phyloP scores from a whole-genome alignment of 2,113 vertebrate genomes.

The Chaenogobius annularis region DNA sequence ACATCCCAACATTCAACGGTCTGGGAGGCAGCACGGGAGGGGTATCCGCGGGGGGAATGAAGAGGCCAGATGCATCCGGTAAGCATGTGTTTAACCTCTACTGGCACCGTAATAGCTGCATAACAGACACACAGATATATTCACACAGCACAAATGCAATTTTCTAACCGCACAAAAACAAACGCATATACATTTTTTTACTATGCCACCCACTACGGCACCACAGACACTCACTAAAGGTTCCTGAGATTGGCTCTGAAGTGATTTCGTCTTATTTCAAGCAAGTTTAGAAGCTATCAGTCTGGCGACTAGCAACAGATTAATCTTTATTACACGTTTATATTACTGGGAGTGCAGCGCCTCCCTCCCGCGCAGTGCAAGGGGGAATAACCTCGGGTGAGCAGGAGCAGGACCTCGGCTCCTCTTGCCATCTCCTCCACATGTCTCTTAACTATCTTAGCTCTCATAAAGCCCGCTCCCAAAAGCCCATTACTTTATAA shows the following conservation, averaged over 20 bases:
- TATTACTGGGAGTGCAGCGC: conserved; percentile 75
- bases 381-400: conserved; percentile 76
- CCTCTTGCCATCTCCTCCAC: conserved; percentile 77
- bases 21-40: conserved; percentile 81
- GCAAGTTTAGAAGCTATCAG: conserved; percentile 81
- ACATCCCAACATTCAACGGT: conserved; percentile 93
- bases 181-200: conserved; percentile 52
- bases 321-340: conserved; percentile 85
- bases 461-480: conserved; percentile 82
- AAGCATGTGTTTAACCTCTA: conserved; percentile 76
- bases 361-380: conserved; percentile 62
- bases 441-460: conserved; percentile 84
- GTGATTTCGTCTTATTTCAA: conserved; percentile 82
- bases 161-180: conserved; percentile 39
- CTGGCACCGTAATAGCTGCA: conserved; percentile 21
- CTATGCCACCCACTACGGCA: conserved; percentile 62
- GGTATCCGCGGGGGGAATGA: conserved; percentile 83
- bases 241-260: conserved; percentile 75
- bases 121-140: conserved; percentile 17
- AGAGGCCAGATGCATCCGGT: conserved; percentile 97
- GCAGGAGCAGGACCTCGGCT: conserved; percentile 77
- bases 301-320: conserved; percentile 79
- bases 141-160: conserved; percentile 45
- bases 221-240: conserved; percentile 64
- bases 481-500: conserved; percentile 85